These are phyloP conservation scores for Paradisaea rubra DNA, from an alignment of 2,113 vertebrate species.

Conservation along the genomic window DNA sequence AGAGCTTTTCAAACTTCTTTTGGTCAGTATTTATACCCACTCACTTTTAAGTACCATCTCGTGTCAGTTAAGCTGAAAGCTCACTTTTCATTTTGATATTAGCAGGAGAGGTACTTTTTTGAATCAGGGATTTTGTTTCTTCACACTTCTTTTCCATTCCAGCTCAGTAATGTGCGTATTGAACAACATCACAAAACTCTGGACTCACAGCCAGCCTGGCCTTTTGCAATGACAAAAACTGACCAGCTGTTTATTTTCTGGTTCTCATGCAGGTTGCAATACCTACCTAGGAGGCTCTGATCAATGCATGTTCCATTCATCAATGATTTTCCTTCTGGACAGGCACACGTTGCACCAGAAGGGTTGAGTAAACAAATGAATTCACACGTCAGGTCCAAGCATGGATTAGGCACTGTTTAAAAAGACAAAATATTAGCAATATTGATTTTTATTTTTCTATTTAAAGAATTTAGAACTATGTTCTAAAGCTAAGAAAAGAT, in stretches of 20 bases:
- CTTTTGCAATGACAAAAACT: background rate
- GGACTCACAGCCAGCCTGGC: background rate
- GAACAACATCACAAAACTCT: background rate
- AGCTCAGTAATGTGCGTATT: background rate
- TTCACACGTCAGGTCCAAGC: slow-evolving; percentile 85
- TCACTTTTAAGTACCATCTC: background rate
- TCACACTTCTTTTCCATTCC: background rate
- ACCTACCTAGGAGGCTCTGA: slow-evolving; percentile 81
- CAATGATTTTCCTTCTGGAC: slow-evolving; percentile 91
- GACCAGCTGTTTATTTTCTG: background rate
- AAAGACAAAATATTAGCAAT: background rate
- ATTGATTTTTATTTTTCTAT: background rate
- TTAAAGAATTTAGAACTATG: background rate
- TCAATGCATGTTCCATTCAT: slow-evolving; percentile 89
- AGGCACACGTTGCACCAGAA: slow-evolving; percentile 85
- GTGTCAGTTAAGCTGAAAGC: background rate
- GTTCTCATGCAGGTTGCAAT: background rate
- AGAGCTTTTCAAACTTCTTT: background rate
- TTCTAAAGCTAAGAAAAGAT: background rate
- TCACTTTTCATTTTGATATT: background rate
- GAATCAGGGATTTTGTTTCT: background rate
- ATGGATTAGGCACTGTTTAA: slow-evolving; percentile 86
- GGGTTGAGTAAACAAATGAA: slow-evolving; percentile 96
- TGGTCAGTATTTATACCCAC: background rate
- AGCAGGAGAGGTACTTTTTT: background rate